Evolutionary conservation across 2,888 invertebrate species (phyloP), one percentile per base, ranked within the genome.

Genomic region (Patella depressa): DNA sequence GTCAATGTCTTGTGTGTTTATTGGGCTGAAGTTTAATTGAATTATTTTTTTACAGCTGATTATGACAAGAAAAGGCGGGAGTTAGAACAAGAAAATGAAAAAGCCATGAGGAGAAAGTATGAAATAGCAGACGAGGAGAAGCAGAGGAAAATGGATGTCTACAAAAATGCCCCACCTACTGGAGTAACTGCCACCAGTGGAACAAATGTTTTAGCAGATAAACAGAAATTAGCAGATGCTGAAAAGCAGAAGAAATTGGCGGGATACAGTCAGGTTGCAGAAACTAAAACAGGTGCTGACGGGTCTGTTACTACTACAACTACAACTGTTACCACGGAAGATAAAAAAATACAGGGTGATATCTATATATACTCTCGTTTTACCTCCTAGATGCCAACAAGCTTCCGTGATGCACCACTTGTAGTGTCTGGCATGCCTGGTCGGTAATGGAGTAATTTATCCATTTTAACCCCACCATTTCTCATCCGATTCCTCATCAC

Each of bases 221-320:
- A 87, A 54, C 84, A 88, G 69, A 80, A 80, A 53, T 84, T 87
- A 76, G 91, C 92, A 0, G 90, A 89, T 54, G 89, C 89, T 29
- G 89, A 89, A 54, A 91, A 91, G 78, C 83, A 86, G 79, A 84
- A 88, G 76, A 89, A 89, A 70, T 75, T 90, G 73, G 86, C 87
- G 29, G 80, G 85, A 24, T 89, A 79, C 79, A 77, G 54, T 65
- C 19, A 29, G 59, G 80, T 79, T 11, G 73, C 73, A 72, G 74
- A 76, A 74, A 75, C 73, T 71, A 76, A 73, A 71, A 78, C 73
- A 19, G 76, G 78, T 19, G 74, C 71, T 69, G 79, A 73, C 57
- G 78, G 70, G n/a, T 75, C 69, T 45, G 54, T 71, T 19, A 75
- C 70, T 59, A 80, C 71, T 34, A 59, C 74, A 45, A 72, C 73